These are phyloP conservation scores for Pseudonaja textilis DNA, from an alignment of 2,113 vertebrate genomes.

Conservation along the genomic window DNA sequence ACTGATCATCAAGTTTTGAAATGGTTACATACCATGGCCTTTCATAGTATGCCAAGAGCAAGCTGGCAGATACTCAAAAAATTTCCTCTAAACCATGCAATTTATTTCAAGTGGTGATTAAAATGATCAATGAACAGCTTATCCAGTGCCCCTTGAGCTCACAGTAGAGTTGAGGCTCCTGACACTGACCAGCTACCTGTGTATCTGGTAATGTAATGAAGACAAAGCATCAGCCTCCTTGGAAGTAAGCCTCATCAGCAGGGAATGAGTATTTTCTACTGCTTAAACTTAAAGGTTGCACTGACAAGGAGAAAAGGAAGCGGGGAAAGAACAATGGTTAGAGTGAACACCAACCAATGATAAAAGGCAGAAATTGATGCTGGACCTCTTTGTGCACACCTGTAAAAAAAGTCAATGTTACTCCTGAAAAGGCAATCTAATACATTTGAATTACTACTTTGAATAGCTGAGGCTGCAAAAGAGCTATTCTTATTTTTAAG, in stretches of 20 bases:
- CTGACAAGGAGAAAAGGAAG: background rate
- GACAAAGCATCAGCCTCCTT: background rate
- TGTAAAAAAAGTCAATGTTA: background rate
- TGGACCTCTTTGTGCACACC: background rate
- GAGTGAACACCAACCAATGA: background rate
- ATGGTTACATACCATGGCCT: background rate
- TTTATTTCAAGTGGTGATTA: background rate
- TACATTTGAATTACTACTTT: background rate
- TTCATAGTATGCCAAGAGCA: background rate
- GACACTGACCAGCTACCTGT: background rate
- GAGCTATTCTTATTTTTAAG: background rate
- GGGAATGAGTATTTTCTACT: background rate
- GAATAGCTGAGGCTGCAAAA: background rate
- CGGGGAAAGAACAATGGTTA: background rate
- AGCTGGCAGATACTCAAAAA: background rate
- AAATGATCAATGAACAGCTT: background rate
- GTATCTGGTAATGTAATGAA: background rate
- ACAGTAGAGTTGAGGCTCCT: background rate
- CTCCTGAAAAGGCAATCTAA: background rate
- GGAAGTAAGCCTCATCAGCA: background rate
- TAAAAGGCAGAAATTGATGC: background rate
- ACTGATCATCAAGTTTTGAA: background rate
- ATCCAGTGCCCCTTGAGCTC: background rate
- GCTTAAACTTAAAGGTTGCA: background rate
- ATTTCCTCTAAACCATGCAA: background rate